Conservation (phyloP, 1,140 invertebrate genomes). For the Drosophila pseudoobscura region DNA sequence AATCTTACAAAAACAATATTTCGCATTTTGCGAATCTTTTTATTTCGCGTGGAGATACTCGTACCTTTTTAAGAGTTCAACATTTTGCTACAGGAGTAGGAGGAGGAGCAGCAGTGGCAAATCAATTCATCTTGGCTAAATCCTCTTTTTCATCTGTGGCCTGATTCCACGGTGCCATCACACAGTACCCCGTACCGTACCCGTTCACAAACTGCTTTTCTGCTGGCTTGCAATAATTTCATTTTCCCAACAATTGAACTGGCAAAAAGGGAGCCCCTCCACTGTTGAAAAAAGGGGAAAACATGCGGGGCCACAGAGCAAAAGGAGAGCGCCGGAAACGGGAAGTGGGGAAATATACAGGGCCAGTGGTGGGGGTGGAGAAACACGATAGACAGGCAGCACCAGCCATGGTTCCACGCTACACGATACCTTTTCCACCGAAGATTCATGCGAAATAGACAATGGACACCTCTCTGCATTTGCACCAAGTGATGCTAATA, state of each 20-base stretch:
- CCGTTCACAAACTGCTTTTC: conserved; percentile 29
- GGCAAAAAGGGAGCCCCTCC: conserved; percentile 31
- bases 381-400: background rate
- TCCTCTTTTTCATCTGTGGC: conserved; percentile 41
- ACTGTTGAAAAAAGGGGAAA: background rate
- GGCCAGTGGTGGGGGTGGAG: background rate
- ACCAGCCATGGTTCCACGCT: conserved; percentile 24
- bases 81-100: too few species aligned
- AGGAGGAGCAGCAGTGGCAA: background rate
- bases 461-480: too few species aligned
- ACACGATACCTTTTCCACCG: background rate
- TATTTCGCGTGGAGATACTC: background rate
- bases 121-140: conserved; percentile 40
- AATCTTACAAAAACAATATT: conserved; percentile 63
- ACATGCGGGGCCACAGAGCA: background rate
- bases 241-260: conserved; percentile 69
- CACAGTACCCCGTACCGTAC: too few species aligned
- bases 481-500: too few species aligned
- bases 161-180: conserved; percentile 21
- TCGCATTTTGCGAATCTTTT: conserved; percentile 2
- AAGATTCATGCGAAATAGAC: too few species aligned
- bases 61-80: too few species aligned
- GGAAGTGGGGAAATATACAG: conserved; percentile 1
- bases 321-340: too few species aligned
- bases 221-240: conserved; percentile 65